A percentile compares a stretch with the other conserved stretches of the same genome.
phyloP scores from a whole-genome alignment of 1,140 invertebrate genomes.

The Oreohelix idahoensis region DNA sequence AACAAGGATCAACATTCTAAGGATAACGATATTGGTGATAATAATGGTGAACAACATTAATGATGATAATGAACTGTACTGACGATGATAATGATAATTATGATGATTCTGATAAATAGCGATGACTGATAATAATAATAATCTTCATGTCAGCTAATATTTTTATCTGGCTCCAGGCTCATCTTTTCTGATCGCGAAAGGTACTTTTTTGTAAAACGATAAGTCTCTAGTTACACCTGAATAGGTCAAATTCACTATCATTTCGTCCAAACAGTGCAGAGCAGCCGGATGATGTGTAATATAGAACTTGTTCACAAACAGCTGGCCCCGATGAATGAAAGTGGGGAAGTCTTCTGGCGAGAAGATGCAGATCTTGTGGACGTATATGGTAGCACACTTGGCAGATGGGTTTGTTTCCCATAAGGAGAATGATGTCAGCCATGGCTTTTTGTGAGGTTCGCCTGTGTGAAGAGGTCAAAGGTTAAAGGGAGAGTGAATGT shows the following conservation, averaged over 20 bases:
- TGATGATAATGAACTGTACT: too few relatives aligned
- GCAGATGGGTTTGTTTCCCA: conserved; percentile 46
- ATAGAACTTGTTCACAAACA: conserved; percentile 71
- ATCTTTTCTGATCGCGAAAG: conserved; percentile 39
- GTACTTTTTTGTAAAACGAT: conserved; percentile 53
- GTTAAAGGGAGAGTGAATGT: too few relatives aligned
- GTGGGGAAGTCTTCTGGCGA: conserved; percentile 61
- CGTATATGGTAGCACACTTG: conserved; percentile 46
- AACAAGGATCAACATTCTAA: too few relatives aligned
- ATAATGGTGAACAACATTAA: too few relatives aligned
- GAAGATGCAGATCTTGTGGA: conserved; percentile 64
- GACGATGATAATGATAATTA: too few relatives aligned
- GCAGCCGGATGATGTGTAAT: conserved; percentile 59
- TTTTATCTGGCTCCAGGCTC: too few relatives aligned
- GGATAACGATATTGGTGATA: too few relatives aligned
- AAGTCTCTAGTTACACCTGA: conserved; percentile 46
- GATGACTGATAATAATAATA: too few relatives aligned
- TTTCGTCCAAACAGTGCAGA: conserved; percentile 68
- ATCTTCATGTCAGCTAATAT: too few relatives aligned
- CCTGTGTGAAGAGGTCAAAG: conserved; percentile 54
- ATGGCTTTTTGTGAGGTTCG: conserved; percentile 58
- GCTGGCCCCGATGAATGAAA: conserved; percentile 53
- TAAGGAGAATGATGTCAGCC: conserved; percentile 57
- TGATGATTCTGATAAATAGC: too few relatives aligned
- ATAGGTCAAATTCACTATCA: conserved; percentile 50